Base-by-base conservation (phyloP, 2,113 vertebrate genomes). In the Chamaea fasciata region DNA sequence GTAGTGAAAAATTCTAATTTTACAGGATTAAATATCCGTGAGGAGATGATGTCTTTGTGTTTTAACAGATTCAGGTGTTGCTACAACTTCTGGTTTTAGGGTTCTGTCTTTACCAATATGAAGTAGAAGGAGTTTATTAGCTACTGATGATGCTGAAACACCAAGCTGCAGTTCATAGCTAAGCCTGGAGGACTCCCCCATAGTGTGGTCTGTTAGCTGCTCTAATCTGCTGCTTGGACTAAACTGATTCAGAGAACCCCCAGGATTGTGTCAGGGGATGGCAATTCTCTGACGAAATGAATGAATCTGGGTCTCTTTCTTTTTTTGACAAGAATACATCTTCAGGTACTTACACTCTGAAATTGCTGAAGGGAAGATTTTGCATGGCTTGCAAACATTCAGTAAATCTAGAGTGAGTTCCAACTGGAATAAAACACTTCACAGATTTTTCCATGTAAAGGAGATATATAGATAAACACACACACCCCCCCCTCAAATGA, bases 401-500 rank as follows among this genome's bases (percentile, higher is more conserved):
- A 52, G 27, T 70, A 60, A 44, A 89, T 59, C 33, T 60, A 59
- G 27, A 89, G 13, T 50, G 20, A 63, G 62, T 75, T 90, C 44
- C 35, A 88, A 19, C 17, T 33, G 10, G 37, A 87, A 52, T 89
- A 39, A 83, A 92, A 77, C 10, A 28, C 22, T 57, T 44, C 4
- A 63, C 30, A 31, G 4, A 0, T 78, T 68, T 69, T 23, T 69
- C 37, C 9, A 10, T 55, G 15, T 73, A 50, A 65, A 77, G n/a
- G 39, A 83, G 52, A 55, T 55, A 17, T 0, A 18, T 6, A 39
- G 5, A 86, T 12, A 55, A 3, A 23, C 9, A 9, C 4, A 23
- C 18, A 21, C 11, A 1, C 5, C 2, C 5, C 7, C 2, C 15
- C 3, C 17, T 4, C 6, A 59, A 78, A 65, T 33, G 20, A 47